Evolutionary conservation across 2,113 vertebrate genomes (phyloP).

Genomic region (Trinectes maculatus): DNA sequence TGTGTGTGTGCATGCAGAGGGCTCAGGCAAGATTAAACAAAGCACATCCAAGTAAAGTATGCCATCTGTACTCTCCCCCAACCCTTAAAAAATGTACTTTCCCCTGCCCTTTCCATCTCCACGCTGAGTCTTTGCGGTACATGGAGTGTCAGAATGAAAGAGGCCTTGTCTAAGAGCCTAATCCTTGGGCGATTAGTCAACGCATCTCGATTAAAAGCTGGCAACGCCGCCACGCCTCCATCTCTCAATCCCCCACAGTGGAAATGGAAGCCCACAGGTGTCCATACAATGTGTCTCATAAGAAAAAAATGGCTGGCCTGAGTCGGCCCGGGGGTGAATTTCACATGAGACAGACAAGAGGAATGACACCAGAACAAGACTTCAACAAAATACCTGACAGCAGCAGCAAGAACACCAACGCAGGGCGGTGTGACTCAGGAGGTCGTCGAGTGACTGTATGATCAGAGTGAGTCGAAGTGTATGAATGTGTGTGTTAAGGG

Average conservation of each 20-base stretch:
- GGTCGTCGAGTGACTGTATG: not conserved
- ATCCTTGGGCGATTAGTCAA: slow-evolving; percentile 81
- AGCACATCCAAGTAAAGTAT: slow-evolving; percentile 73
- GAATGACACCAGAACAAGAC: slow-evolving; percentile 8
- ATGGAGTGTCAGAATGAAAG: slow-evolving; percentile 75
- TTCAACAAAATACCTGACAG: slow-evolving; percentile 1
- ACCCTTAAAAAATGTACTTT: slow-evolving; percentile 39
- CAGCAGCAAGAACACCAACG: slow-evolving; percentile 1
- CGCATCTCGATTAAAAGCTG: slow-evolving; percentile 73
- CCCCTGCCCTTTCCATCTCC: slow-evolving; percentile 42
- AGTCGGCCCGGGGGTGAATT: slow-evolving; percentile 46
- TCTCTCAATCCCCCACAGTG: slow-evolving; percentile 18
- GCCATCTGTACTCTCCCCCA: slow-evolving; percentile 59
- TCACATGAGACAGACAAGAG: slow-evolving; percentile 30
- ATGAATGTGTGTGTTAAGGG: not conserved
- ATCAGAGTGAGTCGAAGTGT: not conserved
- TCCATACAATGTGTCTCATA: slow-evolving; percentile 65
- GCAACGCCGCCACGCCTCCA: slow-evolving; percentile 48
- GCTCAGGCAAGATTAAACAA: slow-evolving; percentile 78
- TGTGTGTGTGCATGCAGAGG: slow-evolving; percentile 33
- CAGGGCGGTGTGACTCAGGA: not conserved
- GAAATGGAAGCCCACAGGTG: slow-evolving; percentile 72
- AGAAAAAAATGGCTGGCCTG: slow-evolving; percentile 25
- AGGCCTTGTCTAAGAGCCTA: slow-evolving; percentile 79
- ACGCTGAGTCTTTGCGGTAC: slow-evolving; percentile 31